Conservation (phyloP, 1,140 invertebrate species). For the Heliconius himera region DNA sequence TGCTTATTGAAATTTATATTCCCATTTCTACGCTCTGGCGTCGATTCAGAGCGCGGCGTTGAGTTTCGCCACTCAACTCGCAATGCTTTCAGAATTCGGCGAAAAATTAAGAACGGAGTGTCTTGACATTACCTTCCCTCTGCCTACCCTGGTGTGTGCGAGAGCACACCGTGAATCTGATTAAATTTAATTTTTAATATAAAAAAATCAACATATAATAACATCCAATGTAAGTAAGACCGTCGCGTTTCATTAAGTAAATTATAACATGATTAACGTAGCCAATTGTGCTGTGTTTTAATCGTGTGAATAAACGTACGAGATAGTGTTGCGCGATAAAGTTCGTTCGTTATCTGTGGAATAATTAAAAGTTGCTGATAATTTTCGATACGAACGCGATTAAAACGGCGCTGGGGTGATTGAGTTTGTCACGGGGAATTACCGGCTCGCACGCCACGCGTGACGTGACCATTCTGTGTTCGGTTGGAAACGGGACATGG, state of each 20-base stretch:
- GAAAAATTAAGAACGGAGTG: neutral
- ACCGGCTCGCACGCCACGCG: conserved; percentile 14
- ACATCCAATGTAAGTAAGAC: neutral
- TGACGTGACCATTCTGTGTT: too few relatives aligned
- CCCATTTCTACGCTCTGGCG: too few relatives aligned
- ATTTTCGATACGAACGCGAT: conserved; percentile 29
- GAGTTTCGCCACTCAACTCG: neutral
- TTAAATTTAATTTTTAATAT: too few relatives aligned
- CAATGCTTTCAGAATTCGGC: neutral
- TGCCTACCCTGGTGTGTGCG: too few relatives aligned
- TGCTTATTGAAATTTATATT: too few relatives aligned
- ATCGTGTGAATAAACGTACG: conserved; percentile 27
- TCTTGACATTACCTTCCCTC: neutral
- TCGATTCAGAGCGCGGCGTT: too few relatives aligned
- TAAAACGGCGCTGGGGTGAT: conserved; percentile 24
- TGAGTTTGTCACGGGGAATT: conserved; percentile 34
- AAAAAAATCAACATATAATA: neutral
- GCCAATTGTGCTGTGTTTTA: conserved; percentile 22
- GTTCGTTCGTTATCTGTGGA: conserved; percentile 25
- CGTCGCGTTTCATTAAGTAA: conserved; percentile 18
- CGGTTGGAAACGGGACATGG: too few relatives aligned
- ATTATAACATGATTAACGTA: conserved; percentile 28
- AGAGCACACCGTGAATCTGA: too few relatives aligned
- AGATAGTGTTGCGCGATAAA: conserved; percentile 28
- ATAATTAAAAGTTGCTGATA: conserved; percentile 33